Conservation (phyloP, 2,888 invertebrate genomes). For the Pyrochroa serraticornis region DNA sequence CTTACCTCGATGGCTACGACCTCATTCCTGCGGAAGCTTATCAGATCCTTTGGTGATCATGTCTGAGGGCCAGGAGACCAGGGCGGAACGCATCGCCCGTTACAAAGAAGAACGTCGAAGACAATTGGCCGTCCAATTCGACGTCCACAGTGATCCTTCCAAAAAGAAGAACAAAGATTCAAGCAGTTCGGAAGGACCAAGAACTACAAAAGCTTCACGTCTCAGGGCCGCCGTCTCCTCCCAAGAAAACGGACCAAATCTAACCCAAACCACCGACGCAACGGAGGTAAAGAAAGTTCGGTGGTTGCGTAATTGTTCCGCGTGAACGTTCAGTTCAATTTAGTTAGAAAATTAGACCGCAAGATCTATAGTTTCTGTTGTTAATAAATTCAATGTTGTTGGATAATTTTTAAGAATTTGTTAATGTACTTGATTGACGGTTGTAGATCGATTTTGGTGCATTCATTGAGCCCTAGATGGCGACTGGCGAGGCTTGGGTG, state of each 20-base stretch:
- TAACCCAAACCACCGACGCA: constrained; percentile 38
- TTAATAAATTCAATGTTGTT: constrained; percentile 8
- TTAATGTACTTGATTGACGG: background rate
- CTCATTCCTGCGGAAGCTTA: constrained; percentile 35
- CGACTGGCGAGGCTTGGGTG: constrained; percentile 11
- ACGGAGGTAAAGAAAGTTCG: constrained; percentile 36
- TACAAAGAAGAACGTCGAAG: constrained; percentile 76
- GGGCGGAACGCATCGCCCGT: constrained; percentile 69
- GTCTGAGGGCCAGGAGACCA: constrained; percentile 57
- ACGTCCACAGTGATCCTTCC: constrained; percentile 28
- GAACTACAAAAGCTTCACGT: constrained; percentile 75
- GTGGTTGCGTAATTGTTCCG: too few species aligned
- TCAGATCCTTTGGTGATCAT: constrained; percentile 36
- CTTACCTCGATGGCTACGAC: constrained; percentile 46
- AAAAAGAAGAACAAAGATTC: constrained; percentile 27
- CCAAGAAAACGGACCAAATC: constrained; percentile 38
- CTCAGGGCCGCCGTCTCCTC: constrained; percentile 66
- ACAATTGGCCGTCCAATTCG: constrained; percentile 67
- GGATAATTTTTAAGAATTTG: background rate
- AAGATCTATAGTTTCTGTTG: background rate
- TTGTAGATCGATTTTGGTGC: constrained; percentile 7
- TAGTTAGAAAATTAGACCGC: too few species aligned
- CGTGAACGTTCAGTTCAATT: too few species aligned
- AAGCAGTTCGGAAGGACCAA: constrained; percentile 59
- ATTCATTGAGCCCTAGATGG: constrained; percentile 12